Base-by-base conservation (phyloP, 1,140 invertebrate species). In the Drosophila seguyi region DNA sequence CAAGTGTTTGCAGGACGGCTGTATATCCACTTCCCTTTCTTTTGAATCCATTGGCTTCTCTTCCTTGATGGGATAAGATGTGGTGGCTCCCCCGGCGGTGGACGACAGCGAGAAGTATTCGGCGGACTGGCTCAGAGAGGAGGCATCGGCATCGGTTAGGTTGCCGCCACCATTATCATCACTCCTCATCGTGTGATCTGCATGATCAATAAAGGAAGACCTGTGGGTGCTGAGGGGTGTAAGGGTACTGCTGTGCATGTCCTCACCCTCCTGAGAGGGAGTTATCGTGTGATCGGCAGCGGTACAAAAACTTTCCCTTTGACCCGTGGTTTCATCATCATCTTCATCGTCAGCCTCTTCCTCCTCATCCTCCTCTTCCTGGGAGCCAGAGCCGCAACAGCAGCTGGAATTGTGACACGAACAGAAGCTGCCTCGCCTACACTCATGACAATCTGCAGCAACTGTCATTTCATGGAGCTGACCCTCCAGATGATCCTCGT, bases 71-170 rank as follows among this genome's bases (percentile, higher is more conserved):
- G 42, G 42, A 29, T 47, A 60, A 14, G 72, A 67, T 13, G 56
- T 18, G 13, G 48, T 16, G 25, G 29, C 52, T 3, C 60, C 72
- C 1, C 75, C 69, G 14, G 42, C 59, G 8, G 66, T 53, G 8
- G 91, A 92, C 4, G 85, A 80, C 6, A 92, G 53, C 13, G 91
- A 92, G 42, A 87, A 92, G 73, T 91, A 92, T 53, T 92, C 91
- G 14, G 91, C 91, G 6, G 91, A 92, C 66, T 92, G 91, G 57
- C 91, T 92, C 1, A 90, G 72, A 10, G 91, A 92, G 6, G 90
- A 92, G 57, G 81, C 78, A 59, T 91, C 81, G 6, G 82, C 81
- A 76, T 92, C 91, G 13, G 79, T 83, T 3, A 83, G 36, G 1
- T 56, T 77, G 18, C 61, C 84, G 27, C 67, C 72, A 13, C 55